Evolutionary conservation across 1,140 invertebrate species (phyloP).

Genomic region (Bombus confusus): DNA sequence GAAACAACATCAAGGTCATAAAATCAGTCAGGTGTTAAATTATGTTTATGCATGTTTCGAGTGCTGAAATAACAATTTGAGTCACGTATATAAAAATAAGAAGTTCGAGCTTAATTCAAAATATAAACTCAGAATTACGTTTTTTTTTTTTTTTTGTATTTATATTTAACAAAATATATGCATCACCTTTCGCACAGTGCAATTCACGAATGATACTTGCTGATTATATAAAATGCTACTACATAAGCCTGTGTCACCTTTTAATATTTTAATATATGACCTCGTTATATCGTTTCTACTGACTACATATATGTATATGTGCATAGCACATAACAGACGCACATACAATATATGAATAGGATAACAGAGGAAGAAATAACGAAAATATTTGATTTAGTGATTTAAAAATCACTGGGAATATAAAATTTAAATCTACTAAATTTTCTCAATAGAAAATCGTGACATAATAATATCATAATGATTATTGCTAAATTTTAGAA

Average conservation of each 20-base stretch:
- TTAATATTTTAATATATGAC: background rate
- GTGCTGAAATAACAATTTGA: background rate
- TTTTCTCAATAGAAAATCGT: background rate
- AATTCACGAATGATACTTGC: background rate
- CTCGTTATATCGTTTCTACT: background rate
- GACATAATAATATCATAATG: background rate
- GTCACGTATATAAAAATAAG: background rate
- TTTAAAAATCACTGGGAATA: background rate
- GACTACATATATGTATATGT: constrained; percentile 5
- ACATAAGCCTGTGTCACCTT: background rate
- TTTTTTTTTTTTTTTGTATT: background rate
- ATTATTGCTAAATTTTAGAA: background rate
- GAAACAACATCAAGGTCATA: background rate
- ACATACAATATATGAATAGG: constrained; percentile 13
- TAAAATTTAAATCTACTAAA: background rate
- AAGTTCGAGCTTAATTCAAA: background rate
- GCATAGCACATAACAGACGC: background rate
- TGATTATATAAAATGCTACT: no score
- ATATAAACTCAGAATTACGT: background rate
- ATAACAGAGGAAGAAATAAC: background rate
- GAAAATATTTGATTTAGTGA: background rate
- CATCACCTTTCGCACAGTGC: background rate
- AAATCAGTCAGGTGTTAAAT: background rate
- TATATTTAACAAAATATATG: background rate
- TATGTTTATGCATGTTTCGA: background rate